These are phyloP conservation scores for Capromys pilorides DNA, from an alignment of 2,797 vertebrate genomes.

Conservation along the genomic window DNA sequence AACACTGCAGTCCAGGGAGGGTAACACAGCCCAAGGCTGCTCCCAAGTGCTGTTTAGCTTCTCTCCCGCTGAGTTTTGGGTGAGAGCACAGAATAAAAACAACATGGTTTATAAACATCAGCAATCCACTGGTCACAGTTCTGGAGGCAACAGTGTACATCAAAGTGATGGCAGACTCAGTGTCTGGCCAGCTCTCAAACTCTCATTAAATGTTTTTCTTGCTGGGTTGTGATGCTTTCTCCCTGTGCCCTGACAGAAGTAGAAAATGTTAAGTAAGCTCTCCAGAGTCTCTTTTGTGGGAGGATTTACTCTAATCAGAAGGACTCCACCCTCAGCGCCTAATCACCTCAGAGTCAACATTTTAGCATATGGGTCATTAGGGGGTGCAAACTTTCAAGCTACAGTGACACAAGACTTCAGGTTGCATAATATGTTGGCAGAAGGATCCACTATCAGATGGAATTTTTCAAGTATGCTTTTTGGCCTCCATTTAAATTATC, in stretches of 20 bases:
- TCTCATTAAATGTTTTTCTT: not conserved
- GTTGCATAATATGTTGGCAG: not conserved
- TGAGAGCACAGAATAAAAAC: not conserved
- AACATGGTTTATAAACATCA: not conserved
- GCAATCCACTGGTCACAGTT: not conserved
- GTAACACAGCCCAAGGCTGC: rapidly evolving
- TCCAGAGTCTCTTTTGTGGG: not conserved
- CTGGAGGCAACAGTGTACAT: not conserved
- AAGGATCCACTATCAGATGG: not conserved
- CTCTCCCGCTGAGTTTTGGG: too few species aligned
- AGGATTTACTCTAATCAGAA: not conserved
- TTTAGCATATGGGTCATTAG: not conserved
- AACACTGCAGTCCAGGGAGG: too few species aligned
- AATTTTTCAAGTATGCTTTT: not conserved
- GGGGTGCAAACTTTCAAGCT: not conserved
- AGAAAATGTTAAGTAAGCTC: not conserved
- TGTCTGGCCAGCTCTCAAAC: not conserved
- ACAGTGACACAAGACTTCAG: not conserved
- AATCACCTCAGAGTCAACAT: not conserved
- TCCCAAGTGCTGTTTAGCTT: not conserved
- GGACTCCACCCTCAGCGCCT: not conserved
- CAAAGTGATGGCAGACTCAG: not conserved
- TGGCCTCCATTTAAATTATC: not conserved
- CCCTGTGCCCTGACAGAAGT: not conserved
- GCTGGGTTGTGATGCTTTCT: not conserved